Evolutionary conservation across 1,140 invertebrate species (phyloP), one percentile per base, ranked within the genome.

Genomic region (Drosophila ogumai): DNA sequence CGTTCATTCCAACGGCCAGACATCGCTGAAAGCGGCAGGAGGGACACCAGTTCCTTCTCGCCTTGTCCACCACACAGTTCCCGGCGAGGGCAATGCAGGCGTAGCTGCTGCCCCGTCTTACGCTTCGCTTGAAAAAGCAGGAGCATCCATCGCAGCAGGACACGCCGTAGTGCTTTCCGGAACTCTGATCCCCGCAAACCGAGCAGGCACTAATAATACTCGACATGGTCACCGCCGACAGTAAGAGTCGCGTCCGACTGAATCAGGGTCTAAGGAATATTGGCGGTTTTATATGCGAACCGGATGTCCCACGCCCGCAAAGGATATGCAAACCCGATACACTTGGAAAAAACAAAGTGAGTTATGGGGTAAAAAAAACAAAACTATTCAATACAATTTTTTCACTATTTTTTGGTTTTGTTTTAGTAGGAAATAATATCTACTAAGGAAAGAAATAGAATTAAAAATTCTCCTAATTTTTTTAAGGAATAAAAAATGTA

Each of bases 61-160:
- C 95, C 94, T 97, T 97, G 91, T 98, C 97, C 19, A 98, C 94
- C 2, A 95, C 91, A 88, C 97, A 98, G 25, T 93, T 93, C n/a
- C 96, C 96, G 67, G 94, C 95, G 25, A 96, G 96, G 66, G 96
- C 96, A 32, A 92, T 98, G 88, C 97, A 98, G 44, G 94, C 94
- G 81, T 97, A 97, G 5, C 94, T 91, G 8, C 95, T 95, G 10
- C 94, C 94, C 63, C 95, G 94, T 47, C 97, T 93, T 15, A 97
- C 94, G 61, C 96, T 96, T 79, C 96, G 93, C 92, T 98, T 98
- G 92, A 98, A 98, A 91, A 98, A 98, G 81, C 97, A 98, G 41
- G 96, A 97, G 91, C 97, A 98, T 7, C 97, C 97, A 82, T 98
- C 97, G 90, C 97, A 98, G 85, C 96, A 97, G 91, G 95, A 96